Evolutionary conservation across 1,140 invertebrate genomes (phyloP).

Genomic region (Brachionus manjavacas): DNA sequence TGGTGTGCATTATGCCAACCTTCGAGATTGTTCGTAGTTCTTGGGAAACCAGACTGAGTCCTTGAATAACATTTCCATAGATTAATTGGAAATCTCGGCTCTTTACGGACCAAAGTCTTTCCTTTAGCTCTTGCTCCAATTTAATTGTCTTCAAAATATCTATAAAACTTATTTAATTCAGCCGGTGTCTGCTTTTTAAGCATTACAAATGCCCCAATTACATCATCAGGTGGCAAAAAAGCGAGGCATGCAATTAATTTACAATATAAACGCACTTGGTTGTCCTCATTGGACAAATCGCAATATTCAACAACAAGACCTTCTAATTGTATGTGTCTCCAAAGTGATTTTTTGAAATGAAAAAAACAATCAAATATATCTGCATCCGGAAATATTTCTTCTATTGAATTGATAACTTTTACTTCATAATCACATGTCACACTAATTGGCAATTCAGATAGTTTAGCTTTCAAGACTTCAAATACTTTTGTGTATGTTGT

Average conservation of each 20-base stretch:
- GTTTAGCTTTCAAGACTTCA: neutral
- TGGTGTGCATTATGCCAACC: neutral
- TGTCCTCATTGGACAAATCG: neutral
- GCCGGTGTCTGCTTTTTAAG: neutral
- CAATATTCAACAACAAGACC: neutral
- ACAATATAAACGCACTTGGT: neutral
- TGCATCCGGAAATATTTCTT: neutral
- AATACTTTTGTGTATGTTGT: neutral
- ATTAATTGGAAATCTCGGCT: conserved; percentile 7
- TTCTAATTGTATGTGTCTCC: neutral
- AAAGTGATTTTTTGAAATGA: conserved; percentile 29
- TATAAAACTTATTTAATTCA: neutral
- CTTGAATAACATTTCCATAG: neutral
- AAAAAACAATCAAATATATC: conserved; percentile 1
- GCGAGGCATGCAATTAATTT: conserved; percentile 12
- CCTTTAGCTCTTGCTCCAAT: conserved; percentile 1
- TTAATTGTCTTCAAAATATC: conserved; percentile 22
- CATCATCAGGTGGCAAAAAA: neutral
- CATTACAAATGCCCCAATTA: neutral
- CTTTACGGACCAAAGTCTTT: conserved; percentile 4
- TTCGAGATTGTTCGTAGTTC: conserved; percentile 5
- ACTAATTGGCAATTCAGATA: neutral
- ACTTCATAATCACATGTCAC: neutral
- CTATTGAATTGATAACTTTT: neutral
- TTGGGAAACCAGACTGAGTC: neutral